Evolutionary conservation across 2,113 vertebrate species (phyloP).

Genomic region (Gnathonemus longibarbis): DNA sequence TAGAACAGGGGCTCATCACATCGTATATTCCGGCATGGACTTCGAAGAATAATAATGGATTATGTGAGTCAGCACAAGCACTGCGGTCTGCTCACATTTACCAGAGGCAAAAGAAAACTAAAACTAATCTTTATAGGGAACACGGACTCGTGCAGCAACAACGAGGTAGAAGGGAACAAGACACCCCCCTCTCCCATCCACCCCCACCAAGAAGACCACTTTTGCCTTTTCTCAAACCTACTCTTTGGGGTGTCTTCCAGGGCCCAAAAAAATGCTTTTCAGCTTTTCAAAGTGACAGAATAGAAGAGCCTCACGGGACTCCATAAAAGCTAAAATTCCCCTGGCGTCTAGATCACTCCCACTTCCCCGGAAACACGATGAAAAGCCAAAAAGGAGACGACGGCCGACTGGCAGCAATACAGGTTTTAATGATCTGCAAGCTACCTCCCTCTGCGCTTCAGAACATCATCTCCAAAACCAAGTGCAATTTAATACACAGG

Average conservation of each 20-base stretch:
- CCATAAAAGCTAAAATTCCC: slow-evolving; percentile 3
- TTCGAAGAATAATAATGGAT: not conserved
- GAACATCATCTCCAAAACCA: not conserved
- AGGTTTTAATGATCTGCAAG: slow-evolving; percentile 11
- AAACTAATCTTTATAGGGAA: not conserved
- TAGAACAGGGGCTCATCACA: not conserved
- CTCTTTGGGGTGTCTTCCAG: not conserved
- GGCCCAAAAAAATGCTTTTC: not conserved
- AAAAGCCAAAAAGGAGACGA: not conserved
- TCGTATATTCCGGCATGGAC: not conserved
- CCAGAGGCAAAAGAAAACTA: not conserved
- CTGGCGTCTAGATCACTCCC: not conserved
- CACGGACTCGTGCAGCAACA: not conserved
- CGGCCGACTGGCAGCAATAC: not conserved
- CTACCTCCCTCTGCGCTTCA: not conserved
- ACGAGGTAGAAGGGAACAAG: not conserved
- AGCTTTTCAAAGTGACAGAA: not conserved
- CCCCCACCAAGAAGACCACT: not conserved
- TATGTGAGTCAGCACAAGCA: not conserved
- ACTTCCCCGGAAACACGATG: not conserved
- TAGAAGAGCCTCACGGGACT: not conserved
- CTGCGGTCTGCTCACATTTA: not conserved
- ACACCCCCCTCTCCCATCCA: not conserved
- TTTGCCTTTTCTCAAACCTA: not conserved
- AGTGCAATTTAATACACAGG: not conserved